These are phyloP conservation scores for Oscheius sp. DNA, from an alignment of 2,888 invertebrate genomes.

Conservation along the genomic window DNA sequence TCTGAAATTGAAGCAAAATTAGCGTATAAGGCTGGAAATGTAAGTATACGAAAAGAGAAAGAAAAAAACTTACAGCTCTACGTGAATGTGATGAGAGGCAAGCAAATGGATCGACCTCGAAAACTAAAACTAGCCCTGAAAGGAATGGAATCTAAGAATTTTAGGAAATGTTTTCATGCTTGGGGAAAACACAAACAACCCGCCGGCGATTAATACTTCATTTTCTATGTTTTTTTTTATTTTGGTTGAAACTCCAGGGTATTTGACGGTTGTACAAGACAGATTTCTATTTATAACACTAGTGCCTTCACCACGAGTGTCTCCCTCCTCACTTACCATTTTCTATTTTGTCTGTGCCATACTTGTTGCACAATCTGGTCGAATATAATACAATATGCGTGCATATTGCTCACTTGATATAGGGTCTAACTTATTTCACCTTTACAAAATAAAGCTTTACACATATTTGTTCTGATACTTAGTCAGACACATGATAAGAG, in stretches of 20 bases:
- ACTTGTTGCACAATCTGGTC: too few relatives aligned
- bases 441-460: too few relatives aligned
- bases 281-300: too few relatives aligned
- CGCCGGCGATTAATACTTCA: constrained; percentile 1
- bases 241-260: not conserved
- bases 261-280: not conserved
- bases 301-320: too few relatives aligned
- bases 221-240: too few relatives aligned
- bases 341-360: not conserved
- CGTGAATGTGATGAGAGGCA: constrained; percentile 93
- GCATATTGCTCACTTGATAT: too few relatives aligned
- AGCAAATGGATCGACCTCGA: constrained; percentile 88
- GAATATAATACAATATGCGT: too few relatives aligned
- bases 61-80: constrained; percentile 82
- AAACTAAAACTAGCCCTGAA: constrained; percentile 93
- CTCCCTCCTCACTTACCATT: not conserved
- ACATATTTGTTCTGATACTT: too few relatives aligned
- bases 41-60: constrained; percentile 71
- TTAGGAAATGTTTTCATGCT: constrained; percentile 98
- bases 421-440: too few relatives aligned
- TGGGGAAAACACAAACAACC: constrained; percentile 87
- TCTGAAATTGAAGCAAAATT: constrained; percentile 98
- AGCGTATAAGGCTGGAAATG: constrained; percentile 96
- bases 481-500: too few relatives aligned
- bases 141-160: constrained; percentile 89